Evolutionary conservation across 2,888 invertebrate species (phyloP), one percentile per base, ranked within the genome.

Genomic region (Nycteola revayana): DNA sequence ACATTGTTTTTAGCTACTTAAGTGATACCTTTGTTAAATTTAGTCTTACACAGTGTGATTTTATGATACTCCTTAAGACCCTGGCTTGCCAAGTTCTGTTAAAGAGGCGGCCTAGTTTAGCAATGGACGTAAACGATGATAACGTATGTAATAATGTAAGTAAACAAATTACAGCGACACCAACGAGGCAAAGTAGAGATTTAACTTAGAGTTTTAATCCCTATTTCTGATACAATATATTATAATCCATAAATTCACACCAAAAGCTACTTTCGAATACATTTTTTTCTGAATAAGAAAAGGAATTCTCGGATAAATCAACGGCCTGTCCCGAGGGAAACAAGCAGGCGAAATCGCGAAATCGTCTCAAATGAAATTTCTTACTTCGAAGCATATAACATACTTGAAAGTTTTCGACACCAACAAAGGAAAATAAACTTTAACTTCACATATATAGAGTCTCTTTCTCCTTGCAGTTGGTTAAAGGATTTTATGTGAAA

Each of bases 321-420:
- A 77, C 76, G 66, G 59, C 41, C 56, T 54, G 44, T 63, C 70
- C 82, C 69, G 62, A 10, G 56, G 78, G 82, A 77, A 66, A 69
- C 68, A 58, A 65, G 71, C 50, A 61, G 55, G 61, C 62, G 66
- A 76, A 80, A 79, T 85, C 81, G 79, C 73, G 70, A 75, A 84
- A 82, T 81, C 76, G 79, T 78, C 82, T 74, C 80, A 84, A 85
- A 86, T 84, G 80, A 86, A 86, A 84, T 86, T 85, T 85, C 80
- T 75, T 72, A 80, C 81, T 75, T 66, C 71, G 59, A 66, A 65
- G 61, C 72, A 52, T 70, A 72, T 69, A 75, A 71, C 72, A 71
- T 70, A 71, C 74, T 71, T 51, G 65, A 62, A 64, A 63, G 52
- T 60, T 61, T 63, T 39, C 31, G 9, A 17, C 1, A 4, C 18